Percentiles rank a stretch among this genome's conserved stretches.
These are phyloP conservation scores for Gallinago jamesoni DNA, from an alignment of 2,113 vertebrate species.

Conservation along the genomic window DNA sequence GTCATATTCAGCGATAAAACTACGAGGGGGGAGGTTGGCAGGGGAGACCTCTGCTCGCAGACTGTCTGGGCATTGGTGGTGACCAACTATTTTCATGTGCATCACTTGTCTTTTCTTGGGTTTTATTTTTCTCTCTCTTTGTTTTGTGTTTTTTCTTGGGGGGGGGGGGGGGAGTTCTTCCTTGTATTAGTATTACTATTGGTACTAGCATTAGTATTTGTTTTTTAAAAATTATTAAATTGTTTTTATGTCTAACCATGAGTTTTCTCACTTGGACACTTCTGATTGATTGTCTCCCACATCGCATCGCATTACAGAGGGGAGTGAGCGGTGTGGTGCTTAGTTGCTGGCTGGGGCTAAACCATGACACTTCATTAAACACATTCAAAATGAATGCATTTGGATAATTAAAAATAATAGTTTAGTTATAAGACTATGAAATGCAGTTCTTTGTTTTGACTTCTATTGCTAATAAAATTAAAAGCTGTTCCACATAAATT, in stretches of 20 bases:
- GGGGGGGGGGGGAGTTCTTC: no score
- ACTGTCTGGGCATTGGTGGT: neutral
- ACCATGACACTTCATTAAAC: neutral
- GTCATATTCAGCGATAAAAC: neutral
- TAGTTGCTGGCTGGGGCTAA: neutral
- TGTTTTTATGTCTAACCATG: neutral
- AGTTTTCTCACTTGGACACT: neutral
- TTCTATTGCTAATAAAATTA: neutral
- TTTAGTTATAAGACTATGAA: neutral
- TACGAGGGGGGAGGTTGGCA: neutral
- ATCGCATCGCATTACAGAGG: neutral
- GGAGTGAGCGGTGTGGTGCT: neutral
- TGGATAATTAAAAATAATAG: neutral
- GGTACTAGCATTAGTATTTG: neutral
- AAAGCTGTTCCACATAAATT: neutral
- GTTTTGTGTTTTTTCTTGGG: neutral
- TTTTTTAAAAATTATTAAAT: neutral
- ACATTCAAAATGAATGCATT: neutral
- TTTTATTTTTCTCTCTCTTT: neutral
- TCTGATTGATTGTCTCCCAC: neutral
- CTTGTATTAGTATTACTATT: neutral
- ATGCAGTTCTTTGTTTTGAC: neutral
- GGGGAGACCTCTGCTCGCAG: rapidly evolving
- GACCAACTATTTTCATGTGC: neutral
- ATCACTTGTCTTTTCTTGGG: neutral